Percentiles rank a stretch among this genome's conserved stretches.
Evolutionary conservation across 2,888 invertebrate species (phyloP).

Genomic region (Aspidiotus rigidus): DNA sequence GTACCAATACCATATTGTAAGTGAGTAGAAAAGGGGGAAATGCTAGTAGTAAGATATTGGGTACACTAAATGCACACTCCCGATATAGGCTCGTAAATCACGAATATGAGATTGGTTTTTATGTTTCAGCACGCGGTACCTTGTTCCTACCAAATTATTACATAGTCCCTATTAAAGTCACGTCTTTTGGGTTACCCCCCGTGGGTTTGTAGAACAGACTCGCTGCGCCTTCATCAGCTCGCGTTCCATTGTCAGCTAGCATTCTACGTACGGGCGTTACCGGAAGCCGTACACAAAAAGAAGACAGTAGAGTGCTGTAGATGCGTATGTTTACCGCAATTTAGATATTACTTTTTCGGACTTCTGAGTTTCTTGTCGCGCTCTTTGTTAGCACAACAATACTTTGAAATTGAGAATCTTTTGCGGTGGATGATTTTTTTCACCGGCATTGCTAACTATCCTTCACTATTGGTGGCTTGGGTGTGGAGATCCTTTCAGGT

Average conservation of each 20-base stretch:
- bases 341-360: neutral
- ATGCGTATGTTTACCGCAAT: neutral
- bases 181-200: constrained; percentile 30
- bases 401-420: too few species aligned
- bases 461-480: too few species aligned
- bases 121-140: constrained; percentile 28
- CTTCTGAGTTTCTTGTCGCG: neutral
- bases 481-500: too few species aligned
- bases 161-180: constrained; percentile 30
- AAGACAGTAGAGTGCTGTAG: neutral
- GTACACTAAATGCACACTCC: too few species aligned
- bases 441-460: too few species aligned
- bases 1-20: too few species aligned
- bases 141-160: constrained; percentile 30
- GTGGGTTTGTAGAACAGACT: neutral
- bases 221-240: constrained; percentile 18
- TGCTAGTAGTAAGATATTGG: too few species aligned
- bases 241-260: neutral
- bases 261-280: constrained; percentile 22
- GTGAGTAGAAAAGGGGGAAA: too few species aligned
- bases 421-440: too few species aligned
- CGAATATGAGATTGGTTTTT: constrained; percentile 26
- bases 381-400: too few species aligned
- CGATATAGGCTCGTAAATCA: constrained; percentile 22
- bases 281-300: constrained; percentile 21